These are phyloP conservation scores for Pitangus sulphuratus DNA, from an alignment of 2,797 vertebrate species.

Conservation along the genomic window DNA sequence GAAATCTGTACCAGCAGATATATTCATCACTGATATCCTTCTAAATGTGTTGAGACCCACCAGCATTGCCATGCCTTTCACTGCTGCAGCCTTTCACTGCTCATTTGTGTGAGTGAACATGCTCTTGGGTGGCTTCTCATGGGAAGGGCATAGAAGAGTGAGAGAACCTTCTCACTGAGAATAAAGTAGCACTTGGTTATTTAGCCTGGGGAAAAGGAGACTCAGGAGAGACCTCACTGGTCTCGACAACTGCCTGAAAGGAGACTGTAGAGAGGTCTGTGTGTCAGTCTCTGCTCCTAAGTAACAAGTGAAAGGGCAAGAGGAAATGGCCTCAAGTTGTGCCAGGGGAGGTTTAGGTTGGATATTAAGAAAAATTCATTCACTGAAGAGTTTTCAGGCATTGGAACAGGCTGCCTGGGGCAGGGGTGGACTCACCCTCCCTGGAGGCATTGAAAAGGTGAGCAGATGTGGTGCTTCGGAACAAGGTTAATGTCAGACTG, in stretches of 20 bases:
- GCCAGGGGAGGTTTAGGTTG: not conserved
- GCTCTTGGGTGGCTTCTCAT: not conserved
- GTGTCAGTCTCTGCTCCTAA: not conserved
- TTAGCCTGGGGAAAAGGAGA: not conserved
- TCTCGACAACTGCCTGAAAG: not conserved
- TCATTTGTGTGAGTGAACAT: not conserved
- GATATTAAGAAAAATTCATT: not conserved
- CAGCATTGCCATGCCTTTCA: not conserved
- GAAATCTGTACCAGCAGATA: not conserved
- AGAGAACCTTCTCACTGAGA: not conserved
- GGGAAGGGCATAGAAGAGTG: not conserved
- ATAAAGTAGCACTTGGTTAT: not conserved
- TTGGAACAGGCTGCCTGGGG: not conserved
- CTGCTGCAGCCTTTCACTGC: not conserved
- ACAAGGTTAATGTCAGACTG: rapidly evolving
- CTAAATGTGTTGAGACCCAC: not conserved
- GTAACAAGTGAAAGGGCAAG: not conserved
- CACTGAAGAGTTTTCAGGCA: not conserved
- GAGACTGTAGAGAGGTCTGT: no score
- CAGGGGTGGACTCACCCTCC: not conserved
- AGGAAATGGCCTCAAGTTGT: not conserved
- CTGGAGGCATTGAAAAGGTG: not conserved
- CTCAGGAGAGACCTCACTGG: not conserved
- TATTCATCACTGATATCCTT: not conserved
- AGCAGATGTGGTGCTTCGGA: not conserved